Evolutionary conservation across 2,113 vertebrate species (phyloP).

Genomic region (Hemibagrus wyckioides): DNA sequence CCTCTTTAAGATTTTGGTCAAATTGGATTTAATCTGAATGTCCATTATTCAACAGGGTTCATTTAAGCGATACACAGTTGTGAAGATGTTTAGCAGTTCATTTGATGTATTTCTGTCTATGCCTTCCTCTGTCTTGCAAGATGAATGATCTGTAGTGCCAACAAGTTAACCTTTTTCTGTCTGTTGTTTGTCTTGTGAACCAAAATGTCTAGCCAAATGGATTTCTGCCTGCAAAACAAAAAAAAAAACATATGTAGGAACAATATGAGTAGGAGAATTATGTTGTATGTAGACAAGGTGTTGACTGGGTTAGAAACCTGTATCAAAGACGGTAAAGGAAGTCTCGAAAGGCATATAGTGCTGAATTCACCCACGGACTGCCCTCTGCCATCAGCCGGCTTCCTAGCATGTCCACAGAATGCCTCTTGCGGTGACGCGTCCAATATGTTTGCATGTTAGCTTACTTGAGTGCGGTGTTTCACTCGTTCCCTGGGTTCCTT

Average conservation of each 20-base stretch:
- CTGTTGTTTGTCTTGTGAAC: slow-evolving; percentile 71
- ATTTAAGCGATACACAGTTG: slow-evolving; percentile 58
- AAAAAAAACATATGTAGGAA: slow-evolving; percentile 42
- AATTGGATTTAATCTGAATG: slow-evolving; percentile 31
- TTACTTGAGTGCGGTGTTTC: slow-evolving; percentile 52
- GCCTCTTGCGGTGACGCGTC: slow-evolving; percentile 65
- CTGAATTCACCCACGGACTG: slow-evolving; percentile 58
- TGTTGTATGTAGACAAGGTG: slow-evolving; percentile 57
- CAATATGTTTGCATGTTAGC: slow-evolving; percentile 69
- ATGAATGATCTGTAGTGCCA: slow-evolving; percentile 75
- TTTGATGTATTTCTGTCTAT: slow-evolving; percentile 70
- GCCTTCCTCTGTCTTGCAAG: slow-evolving; percentile 74
- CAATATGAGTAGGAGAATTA: slow-evolving; percentile 44
- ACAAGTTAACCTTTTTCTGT: slow-evolving; percentile 63
- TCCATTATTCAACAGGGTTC: slow-evolving; percentile 41
- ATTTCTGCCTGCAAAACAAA: slow-evolving; percentile 61
- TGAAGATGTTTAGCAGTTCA: slow-evolving; percentile 55
- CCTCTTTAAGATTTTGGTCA: slow-evolving; percentile 13
- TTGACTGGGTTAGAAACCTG: slow-evolving; percentile 55
- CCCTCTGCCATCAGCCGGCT: slow-evolving; percentile 53
- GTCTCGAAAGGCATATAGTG: slow-evolving; percentile 49
- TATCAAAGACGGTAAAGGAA: slow-evolving; percentile 53
- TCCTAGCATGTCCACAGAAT: slow-evolving; percentile 70
- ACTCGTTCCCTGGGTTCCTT: slow-evolving; percentile 59
- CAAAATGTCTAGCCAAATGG: slow-evolving; percentile 69